Percentiles rank a stretch among this genome's conserved stretches.
These are phyloP conservation scores for Acleris laterana DNA, from an alignment of 2,888 invertebrate species.

Conservation along the genomic window DNA sequence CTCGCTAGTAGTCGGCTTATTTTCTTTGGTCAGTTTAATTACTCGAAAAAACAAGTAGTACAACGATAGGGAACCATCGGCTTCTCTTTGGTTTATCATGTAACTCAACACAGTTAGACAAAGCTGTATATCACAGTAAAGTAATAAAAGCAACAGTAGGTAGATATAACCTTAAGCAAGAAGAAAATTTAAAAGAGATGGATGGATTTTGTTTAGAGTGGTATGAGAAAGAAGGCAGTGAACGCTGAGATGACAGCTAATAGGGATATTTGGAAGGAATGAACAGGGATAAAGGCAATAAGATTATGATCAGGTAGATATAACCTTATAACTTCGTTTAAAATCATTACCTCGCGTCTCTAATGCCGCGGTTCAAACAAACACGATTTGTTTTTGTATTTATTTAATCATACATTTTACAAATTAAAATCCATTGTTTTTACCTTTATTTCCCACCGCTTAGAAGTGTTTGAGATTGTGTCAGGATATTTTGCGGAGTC, in stretches of 20 bases:
- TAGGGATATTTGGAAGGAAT: no score
- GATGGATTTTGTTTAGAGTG: no score
- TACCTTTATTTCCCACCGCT: slow-evolving; percentile 16
- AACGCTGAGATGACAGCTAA: no score
- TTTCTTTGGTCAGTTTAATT: background rate
- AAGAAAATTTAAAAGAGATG: no score
- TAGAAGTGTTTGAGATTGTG: slow-evolving; percentile 17
- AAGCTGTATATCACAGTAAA: no score
- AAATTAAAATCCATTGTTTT: background rate
- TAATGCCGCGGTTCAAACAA: no score
- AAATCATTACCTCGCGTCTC: background rate
- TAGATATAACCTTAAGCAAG: no score
- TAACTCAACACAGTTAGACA: no score
- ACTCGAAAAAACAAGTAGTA: background rate
- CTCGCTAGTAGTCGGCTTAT: background rate
- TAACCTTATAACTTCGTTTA: background rate
- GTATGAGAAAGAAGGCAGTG: no score
- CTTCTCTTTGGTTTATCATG: background rate
- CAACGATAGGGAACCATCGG: background rate
- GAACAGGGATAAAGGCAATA: no score
- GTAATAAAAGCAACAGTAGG: no score
- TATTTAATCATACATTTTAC: background rate
- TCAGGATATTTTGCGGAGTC: slow-evolving; percentile 28
- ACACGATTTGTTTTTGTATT: background rate
- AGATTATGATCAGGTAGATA: no score